Evolutionary conservation across 2,797 vertebrate species (phyloP).

Genomic region (Notoglanidium macrostoma): DNA sequence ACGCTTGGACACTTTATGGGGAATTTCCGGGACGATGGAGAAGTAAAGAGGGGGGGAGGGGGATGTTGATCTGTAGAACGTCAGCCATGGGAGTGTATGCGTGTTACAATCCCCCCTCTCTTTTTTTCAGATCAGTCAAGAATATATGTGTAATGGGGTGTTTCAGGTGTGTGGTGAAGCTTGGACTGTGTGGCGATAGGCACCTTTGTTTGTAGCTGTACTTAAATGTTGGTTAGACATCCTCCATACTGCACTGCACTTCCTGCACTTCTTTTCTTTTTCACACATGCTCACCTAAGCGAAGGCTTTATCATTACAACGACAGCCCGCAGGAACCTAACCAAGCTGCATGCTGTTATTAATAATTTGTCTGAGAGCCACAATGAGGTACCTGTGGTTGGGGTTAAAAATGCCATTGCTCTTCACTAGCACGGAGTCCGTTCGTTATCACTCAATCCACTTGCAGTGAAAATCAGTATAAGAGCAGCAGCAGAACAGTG

Average conservation of each 20-base stretch:
- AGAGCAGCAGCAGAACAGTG: neutral
- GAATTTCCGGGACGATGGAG: conserved; percentile 52
- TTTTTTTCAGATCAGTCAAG: neutral
- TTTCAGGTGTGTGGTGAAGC: neutral
- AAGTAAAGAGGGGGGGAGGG: conserved; percentile 35
- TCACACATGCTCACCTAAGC: neutral
- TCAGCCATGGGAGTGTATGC: conserved; percentile 21
- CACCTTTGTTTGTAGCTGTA: conserved; percentile 24
- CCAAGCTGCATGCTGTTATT: conserved; percentile 5
- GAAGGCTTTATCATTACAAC: conserved; percentile 11
- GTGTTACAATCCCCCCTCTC: neutral
- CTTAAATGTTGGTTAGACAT: conserved; percentile 9
- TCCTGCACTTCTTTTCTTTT: neutral
- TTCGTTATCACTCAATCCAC: neutral
- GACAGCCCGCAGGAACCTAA: conserved; percentile 3
- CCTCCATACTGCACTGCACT: neutral
- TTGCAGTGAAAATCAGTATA: conserved; percentile 9
- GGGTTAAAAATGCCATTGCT: neutral
- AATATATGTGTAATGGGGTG: conserved; percentile 19
- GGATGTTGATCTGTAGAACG: conserved; percentile 39
- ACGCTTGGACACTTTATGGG: conserved; percentile 51
- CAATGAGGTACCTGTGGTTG: conserved; percentile 13
- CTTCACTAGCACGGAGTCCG: neutral
- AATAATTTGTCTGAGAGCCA: conserved; percentile 28
- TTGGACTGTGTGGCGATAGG: neutral